Conservation (phyloP, 2,888 invertebrate species). For the Drosophila koepferae region DNA sequence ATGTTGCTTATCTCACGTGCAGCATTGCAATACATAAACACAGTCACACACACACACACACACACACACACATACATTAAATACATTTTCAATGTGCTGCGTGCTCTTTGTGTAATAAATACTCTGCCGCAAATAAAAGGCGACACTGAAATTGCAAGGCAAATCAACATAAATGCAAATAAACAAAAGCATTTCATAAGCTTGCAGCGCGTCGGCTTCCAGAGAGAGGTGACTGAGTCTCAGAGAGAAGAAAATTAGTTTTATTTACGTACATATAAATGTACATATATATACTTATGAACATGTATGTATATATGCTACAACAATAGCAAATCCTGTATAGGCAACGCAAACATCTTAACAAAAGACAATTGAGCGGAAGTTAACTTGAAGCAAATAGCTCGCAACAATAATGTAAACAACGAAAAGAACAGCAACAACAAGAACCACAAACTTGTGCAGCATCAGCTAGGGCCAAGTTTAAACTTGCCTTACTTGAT, state of each 20-base stretch:
- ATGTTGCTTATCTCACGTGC: constrained; percentile 73
- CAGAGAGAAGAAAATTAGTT: constrained; percentile 5
- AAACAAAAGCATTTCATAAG: constrained; percentile 10
- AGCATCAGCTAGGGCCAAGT: not conserved
- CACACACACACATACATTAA: not conserved
- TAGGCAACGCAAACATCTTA: constrained; percentile 19
- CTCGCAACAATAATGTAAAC: constrained; percentile 6
- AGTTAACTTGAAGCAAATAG: constrained; percentile 36
- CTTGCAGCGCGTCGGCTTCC: constrained; percentile 14
- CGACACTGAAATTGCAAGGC: constrained; percentile 33
- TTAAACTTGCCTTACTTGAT: constrained; percentile 62
- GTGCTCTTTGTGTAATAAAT: constrained; percentile 28
- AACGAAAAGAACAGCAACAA: not conserved
- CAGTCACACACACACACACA: not conserved
- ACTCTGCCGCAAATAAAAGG: constrained; percentile 30
- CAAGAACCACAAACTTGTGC: constrained; percentile 4
- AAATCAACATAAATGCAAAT: constrained; percentile 19
- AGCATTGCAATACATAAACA: constrained; percentile 8
- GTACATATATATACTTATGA: too few species aligned
- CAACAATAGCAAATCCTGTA: constrained; percentile 12
- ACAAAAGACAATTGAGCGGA: constrained; percentile 59
- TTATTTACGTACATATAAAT: not conserved
- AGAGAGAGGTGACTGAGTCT: constrained; percentile 17
- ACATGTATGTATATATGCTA: not conserved
- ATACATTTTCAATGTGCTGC: constrained; percentile 27